Conservation (phyloP, 2,888 invertebrate genomes). For the Trachelus iudaicus region DNA sequence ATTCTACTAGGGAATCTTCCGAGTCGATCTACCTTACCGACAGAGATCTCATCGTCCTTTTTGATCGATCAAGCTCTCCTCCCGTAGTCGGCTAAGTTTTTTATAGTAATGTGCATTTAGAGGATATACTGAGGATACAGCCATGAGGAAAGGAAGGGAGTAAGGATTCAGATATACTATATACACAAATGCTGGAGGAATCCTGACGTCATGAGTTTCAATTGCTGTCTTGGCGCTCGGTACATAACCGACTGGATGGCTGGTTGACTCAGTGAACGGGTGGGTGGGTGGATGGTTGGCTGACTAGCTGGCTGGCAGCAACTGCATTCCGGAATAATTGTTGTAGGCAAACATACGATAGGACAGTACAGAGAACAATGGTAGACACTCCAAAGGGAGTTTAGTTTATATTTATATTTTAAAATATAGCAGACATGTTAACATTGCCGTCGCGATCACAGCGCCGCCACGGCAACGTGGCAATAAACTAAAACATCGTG, state of each 20-base stretch:
- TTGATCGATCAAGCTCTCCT: not conserved
- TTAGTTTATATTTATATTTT: conserved; percentile 2
- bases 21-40: not conserved
- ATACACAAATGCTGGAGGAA: not conserved
- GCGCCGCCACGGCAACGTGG: not conserved
- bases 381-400: not conserved
- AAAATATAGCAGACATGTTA: conserved; percentile 1
- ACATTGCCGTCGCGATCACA: not conserved
- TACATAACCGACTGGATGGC: not conserved
- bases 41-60: not conserved
- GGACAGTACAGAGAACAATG: conserved; percentile 14
- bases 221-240: not conserved
- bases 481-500: not conserved
- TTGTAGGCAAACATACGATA: conserved; percentile 14
- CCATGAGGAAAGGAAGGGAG: too few species aligned
- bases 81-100: not conserved
- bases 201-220: not conserved
- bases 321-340: conserved; percentile 15
- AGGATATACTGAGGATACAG: too few species aligned
- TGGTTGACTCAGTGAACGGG: not conserved
- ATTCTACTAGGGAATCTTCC: not conserved
- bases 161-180: not conserved
- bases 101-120: not conserved
- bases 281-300: not conserved
- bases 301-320: conserved; percentile 6